phyloP scores from a whole-genome alignment of 2,113 vertebrate species.

The Perognathus longimembris region DNA sequence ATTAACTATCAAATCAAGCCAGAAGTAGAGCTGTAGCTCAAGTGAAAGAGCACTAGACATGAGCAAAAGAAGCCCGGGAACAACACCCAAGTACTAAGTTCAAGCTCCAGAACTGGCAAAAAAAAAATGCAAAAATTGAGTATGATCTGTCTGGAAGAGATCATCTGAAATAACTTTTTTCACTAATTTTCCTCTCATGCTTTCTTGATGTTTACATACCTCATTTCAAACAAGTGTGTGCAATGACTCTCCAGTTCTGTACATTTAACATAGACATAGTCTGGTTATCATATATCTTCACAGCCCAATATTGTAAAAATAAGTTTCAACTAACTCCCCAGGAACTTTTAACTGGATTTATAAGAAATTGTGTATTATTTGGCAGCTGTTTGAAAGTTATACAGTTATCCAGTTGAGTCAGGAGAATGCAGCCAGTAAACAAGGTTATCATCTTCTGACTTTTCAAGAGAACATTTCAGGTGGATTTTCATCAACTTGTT shows the following conservation, averaged over 20 bases:
- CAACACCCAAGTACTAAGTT: no score
- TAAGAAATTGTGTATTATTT: not conserved
- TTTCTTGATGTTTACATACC: not conserved
- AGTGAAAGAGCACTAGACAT: no score
- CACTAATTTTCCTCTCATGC: not conserved
- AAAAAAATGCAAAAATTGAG: not conserved
- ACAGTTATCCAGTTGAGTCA: slow-evolving; percentile 14
- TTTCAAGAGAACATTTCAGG: slow-evolving; percentile 41
- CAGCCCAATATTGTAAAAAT: not conserved
- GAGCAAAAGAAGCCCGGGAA: no score
- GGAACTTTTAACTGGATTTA: slow-evolving; percentile 8
- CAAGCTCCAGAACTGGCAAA: no score
- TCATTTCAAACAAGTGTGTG: not conserved
- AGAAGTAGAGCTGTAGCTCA: no score
- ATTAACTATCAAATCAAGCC: no score
- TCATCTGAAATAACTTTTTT: not conserved
- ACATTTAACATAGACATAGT: not conserved
- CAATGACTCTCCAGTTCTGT: not conserved
- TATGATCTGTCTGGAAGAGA: not conserved
- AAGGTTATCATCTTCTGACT: not conserved
- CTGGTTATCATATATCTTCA: not conserved
- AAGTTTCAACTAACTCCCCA: not conserved
- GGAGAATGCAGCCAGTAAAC: slow-evolving; percentile 43
- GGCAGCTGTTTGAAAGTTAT: slow-evolving; percentile 28
- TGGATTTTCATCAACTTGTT: slow-evolving; percentile 56